These are phyloP conservation scores for Lepus townsendii DNA, from an alignment of 2,797 vertebrate genomes.

Conservation along the genomic window DNA sequence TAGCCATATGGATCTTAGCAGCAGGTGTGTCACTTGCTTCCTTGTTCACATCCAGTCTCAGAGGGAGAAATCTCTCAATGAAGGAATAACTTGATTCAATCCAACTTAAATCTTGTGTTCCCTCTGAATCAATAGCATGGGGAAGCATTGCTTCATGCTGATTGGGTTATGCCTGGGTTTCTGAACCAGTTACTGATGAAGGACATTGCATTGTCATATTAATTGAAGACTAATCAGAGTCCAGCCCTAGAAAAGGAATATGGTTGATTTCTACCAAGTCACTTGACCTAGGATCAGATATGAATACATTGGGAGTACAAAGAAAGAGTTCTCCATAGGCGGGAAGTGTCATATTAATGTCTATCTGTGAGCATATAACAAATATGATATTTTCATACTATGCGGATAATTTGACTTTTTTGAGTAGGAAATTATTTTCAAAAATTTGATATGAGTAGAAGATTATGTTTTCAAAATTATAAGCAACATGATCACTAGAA, in stretches of 20 bases:
- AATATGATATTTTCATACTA: too few relatives aligned
- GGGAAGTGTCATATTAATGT: not conserved
- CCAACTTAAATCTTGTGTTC: not conserved
- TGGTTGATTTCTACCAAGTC: not conserved
- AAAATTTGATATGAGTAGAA: not conserved
- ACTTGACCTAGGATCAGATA: not conserved
- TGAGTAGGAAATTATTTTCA: constrained; percentile 44
- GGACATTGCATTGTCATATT: not conserved
- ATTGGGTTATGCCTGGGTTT: not conserved
- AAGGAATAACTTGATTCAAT: not conserved
- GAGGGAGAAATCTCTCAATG: not conserved
- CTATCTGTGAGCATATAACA: not conserved
- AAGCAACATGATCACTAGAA: not conserved
- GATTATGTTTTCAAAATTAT: not conserved
- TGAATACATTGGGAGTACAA: not conserved
- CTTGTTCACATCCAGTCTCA: not conserved
- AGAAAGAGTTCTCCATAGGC: not conserved
- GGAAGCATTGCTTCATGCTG: not conserved
- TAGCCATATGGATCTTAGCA: not conserved
- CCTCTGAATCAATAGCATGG: not conserved
- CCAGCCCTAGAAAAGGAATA: not conserved
- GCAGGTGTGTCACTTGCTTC: not conserved
- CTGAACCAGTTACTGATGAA: not conserved
- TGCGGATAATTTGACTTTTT: not conserved
- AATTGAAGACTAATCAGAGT: not conserved